Evolutionary conservation across 2,888 invertebrate species (phyloP).

Genomic region (Xestia c-nigrum): DNA sequence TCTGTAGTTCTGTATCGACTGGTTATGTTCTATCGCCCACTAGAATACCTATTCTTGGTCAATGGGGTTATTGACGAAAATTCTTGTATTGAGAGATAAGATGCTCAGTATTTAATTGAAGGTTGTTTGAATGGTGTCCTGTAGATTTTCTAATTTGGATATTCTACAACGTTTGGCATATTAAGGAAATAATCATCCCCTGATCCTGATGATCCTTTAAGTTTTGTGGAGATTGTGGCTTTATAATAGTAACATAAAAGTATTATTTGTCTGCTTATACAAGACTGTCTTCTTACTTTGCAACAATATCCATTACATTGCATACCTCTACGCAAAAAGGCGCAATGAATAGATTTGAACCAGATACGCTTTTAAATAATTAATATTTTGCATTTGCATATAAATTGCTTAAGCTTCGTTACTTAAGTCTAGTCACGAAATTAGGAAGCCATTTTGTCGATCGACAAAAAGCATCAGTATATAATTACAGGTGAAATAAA

Average conservation of each 20-base stretch:
- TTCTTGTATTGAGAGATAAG: neutral
- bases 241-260: neutral
- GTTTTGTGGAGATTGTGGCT: neutral
- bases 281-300: neutral
- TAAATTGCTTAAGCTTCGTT: constrained; percentile 60
- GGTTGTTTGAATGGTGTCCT: neutral
- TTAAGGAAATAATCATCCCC: neutral
- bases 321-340: constrained; percentile 28
- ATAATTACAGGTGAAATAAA: constrained; percentile 62
- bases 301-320: constrained; percentile 22
- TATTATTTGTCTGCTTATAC: neutral
- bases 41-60: constrained; percentile 5
- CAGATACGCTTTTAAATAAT: constrained; percentile 60
- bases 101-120: neutral
- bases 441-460: constrained; percentile 59
- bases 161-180: too few species aligned
- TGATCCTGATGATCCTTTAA: neutral
- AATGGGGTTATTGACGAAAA: constrained; percentile 24
- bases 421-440: constrained; percentile 62
- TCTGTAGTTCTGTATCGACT: constrained; percentile 36
- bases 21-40: constrained; percentile 39
- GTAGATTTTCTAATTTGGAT: too few species aligned
- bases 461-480: constrained; percentile 48
- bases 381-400: constrained; percentile 65
- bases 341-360: constrained; percentile 50